Evolutionary conservation across 30 jellyfish, hydroid and myxozoan genomes (phyloP).

Genomic region (Hydractinia symbiolongicarpus): DNA sequence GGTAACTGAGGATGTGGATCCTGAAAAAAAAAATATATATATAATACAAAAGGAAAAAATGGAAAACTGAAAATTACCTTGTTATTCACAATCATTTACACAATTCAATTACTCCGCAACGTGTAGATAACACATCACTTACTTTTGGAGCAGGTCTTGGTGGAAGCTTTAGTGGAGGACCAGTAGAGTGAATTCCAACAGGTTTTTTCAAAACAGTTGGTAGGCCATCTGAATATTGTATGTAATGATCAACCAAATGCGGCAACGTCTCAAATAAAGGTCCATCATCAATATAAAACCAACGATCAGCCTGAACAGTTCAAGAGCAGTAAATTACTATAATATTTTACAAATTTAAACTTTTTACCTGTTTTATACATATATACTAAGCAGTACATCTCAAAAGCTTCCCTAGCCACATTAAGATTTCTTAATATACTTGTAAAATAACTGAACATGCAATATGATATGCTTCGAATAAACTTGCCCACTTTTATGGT

Average conservation of each 20-base stretch:
- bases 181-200: conserved; percentile 34
- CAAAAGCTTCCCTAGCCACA: no score
- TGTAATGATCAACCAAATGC: conserved; percentile 80
- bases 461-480: no score
- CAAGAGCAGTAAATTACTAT: no score
- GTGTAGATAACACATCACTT: neutral
- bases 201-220: conserved; percentile 60
- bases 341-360: no score
- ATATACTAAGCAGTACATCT: no score
- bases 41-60: neutral
- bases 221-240: conserved; percentile 79
- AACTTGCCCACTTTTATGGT: no score
- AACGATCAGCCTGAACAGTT: conserved; percentile 73
- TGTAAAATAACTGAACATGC: no score
- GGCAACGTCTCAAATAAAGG: conserved; percentile 93
- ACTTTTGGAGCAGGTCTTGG: conserved; percentile 36
- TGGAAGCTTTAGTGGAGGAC: conserved; percentile 37
- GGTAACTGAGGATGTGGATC: neutral
- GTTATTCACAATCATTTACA: no score
- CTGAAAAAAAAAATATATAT: neutral
- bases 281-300: conserved; percentile 95
- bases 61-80: no score
- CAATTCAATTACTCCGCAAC: no score
- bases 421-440: no score
- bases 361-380: no score